Conservation (phyloP, 2,797 vertebrate species). For the Sardinella longiceps region DNA sequence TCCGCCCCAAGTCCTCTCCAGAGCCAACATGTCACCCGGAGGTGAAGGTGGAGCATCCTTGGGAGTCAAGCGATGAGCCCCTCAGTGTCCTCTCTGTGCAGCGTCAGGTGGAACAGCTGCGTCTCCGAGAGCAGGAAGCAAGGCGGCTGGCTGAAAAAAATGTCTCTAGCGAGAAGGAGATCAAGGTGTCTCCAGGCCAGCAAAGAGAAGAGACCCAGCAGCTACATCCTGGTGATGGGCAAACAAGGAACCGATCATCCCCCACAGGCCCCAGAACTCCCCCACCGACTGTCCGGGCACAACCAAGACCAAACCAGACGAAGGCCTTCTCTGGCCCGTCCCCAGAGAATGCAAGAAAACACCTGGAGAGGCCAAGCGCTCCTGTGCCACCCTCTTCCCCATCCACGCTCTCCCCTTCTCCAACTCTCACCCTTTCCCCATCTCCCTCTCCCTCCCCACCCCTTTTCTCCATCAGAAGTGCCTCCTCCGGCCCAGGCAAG, state of each 20-base stretch:
- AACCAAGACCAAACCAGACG: slow-evolving; percentile 53
- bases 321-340: slow-evolving; percentile 58
- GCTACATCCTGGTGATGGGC: not conserved
- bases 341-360: slow-evolving; percentile 57
- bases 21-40: slow-evolving; percentile 14
- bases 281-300: slow-evolving; percentile 44
- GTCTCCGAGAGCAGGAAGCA: slow-evolving; percentile 70
- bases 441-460: slow-evolving; percentile 40
- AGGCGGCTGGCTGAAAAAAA: slow-evolving; percentile 51
- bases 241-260: slow-evolving; percentile 47
- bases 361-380: slow-evolving; percentile 41
- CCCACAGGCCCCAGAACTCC: slow-evolving; percentile 38
- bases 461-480: slow-evolving; percentile 72
- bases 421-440: slow-evolving; percentile 50
- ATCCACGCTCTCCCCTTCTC: slow-evolving; percentile 56
- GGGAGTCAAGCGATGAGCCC: slow-evolving; percentile 35
- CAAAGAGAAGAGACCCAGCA: slow-evolving; percentile 50
- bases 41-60: slow-evolving; percentile 42
- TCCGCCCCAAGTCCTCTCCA: slow-evolving; percentile 4
- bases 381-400: slow-evolving; percentile 63
- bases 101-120: slow-evolving; percentile 74
- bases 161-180: slow-evolving; percentile 46
- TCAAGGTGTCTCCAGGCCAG: slow-evolving; percentile 43
- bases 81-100: slow-evolving; percentile 69
- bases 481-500: slow-evolving; percentile 72